phyloP scores from a whole-genome alignment of 2,113 vertebrate genomes.

The Rallus limicola region DNA sequence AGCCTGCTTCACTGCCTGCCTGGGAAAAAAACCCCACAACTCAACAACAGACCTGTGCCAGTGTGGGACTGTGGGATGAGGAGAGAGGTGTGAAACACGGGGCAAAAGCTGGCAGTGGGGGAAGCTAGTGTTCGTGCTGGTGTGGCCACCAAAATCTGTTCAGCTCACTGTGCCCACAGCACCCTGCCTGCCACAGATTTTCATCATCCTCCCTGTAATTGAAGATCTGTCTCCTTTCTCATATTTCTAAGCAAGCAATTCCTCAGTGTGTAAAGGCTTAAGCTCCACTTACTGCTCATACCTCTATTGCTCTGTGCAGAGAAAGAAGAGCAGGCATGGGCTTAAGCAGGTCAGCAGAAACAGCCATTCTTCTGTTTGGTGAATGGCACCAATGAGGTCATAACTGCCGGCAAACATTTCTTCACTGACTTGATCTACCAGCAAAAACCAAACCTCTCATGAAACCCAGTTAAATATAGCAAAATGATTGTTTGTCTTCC shows the following conservation, averaged over 20 bases:
- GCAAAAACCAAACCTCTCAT: not conserved
- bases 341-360: constrained; percentile 12
- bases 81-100: not conserved
- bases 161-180: rapidly evolving
- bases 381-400: not conserved
- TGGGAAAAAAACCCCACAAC: not conserved
- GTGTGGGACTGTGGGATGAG: rapidly evolving
- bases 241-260: constrained; percentile 14
- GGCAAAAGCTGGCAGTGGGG: not conserved
- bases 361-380: not conserved
- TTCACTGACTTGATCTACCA: not conserved
- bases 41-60: not conserved
- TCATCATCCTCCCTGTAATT: not conserved
- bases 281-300: not conserved
- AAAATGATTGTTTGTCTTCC: not conserved
- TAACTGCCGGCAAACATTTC: not conserved
- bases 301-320: not conserved
- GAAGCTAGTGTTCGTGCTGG: not conserved
- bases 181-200: not conserved
- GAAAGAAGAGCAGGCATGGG: not conserved
- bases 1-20: not conserved
- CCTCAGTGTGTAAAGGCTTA: not conserved
- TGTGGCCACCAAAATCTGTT: not conserved
- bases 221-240: constrained; percentile 32
- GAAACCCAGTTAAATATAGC: not conserved